Evolutionary conservation across 1,140 invertebrate species (phyloP), one percentile per base, ranked within the genome.

Genomic region (Vanessa tameamea): DNA sequence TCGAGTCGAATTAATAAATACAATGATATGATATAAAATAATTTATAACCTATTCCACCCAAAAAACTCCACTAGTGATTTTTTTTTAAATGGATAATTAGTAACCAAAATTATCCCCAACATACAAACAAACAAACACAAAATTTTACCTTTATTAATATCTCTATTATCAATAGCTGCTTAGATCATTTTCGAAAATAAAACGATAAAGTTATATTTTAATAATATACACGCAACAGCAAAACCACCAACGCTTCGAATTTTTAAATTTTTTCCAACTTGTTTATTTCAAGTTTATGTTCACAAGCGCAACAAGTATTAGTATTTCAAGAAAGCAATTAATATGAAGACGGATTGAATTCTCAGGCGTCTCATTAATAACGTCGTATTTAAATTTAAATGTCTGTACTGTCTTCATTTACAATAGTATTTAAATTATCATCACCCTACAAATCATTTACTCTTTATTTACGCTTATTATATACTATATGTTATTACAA

Each of bases 291-390:
- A 6, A n/a, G 50, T 16, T 53, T n/a, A 16, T 53, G 15, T 53
- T 16, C n/a, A n/a, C 20, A 23, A 23, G 20, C 23, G 16, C 53
- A 53, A 53, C 50, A 57, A 20, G 26, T 23, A 70, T 81, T 73
- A 79, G 64, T 73, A 67, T 64, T 77, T 74, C 75, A 76, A 75
- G 77, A 64, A 66, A 64, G 65, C 73, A 74, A 78, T 78, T 78
- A 81, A 78, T 78, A 78, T 79, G 72, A 79, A 76, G 75, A 79
- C 78, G 74, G 69, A 81, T 76, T 76, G 68, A 50, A 59, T 75
- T 75, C 50, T 69, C 47, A 64, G 69, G 59, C 53, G 57, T 63
- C 61, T 61, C 70, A 75, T 78, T 70, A 81, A 75, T 77, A 65
- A 75, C 16, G 51, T 50, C 61, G 63, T 67, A 61, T 67, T 15